Base-by-base conservation (phyloP, 2,888 invertebrate genomes). In the Apoda limacodes region DNA sequence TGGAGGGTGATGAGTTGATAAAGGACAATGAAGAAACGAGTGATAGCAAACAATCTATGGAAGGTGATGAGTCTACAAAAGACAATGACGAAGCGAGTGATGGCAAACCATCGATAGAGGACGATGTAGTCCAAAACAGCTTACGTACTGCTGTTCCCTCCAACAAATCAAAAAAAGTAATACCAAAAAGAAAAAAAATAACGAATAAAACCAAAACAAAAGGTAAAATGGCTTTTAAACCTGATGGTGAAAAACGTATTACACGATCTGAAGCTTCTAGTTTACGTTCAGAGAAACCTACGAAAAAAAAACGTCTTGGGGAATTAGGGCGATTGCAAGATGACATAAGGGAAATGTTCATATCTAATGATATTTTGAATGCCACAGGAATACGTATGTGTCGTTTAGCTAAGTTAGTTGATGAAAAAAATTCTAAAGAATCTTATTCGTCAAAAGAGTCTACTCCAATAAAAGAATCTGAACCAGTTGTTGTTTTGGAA, bases 291-390 rank as follows among this genome's bases (percentile, higher is more conserved):
- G 36, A 37, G 4, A 50, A 52, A 41, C 34, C 49, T 24, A 39
- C 35, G 9, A 45, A 41, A 25, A 60, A 71, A 43, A 67, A 65
- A 42, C 50, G 45, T 20, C 57, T 56, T 29, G 61, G 65, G 38
- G 88, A 88, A 48, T 52, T 89, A 26, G 82, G 85, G 46, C 76
- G 82, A 55, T 65, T 89, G 2, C 88, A 88, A 43, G 85, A 87
- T 39, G 88, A 89, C 43, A 84, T 89, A 22, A 83, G 85, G 45
- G 88, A 88, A 49, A 88, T 88, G 85, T 87, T 87, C 48, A 85
- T 87, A 30, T 80, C 83, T 41, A 83, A 87, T 40, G 87, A 84
- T 15, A 83, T 88, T 27, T 45, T 75, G 30, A 70, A 84, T 29
- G 82, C 85, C 9, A 85, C 85, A 2, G 88, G 88, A 7, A 82